phyloP scores from a whole-genome alignment of 2,113 vertebrate species.

The Alligator sinensis region DNA sequence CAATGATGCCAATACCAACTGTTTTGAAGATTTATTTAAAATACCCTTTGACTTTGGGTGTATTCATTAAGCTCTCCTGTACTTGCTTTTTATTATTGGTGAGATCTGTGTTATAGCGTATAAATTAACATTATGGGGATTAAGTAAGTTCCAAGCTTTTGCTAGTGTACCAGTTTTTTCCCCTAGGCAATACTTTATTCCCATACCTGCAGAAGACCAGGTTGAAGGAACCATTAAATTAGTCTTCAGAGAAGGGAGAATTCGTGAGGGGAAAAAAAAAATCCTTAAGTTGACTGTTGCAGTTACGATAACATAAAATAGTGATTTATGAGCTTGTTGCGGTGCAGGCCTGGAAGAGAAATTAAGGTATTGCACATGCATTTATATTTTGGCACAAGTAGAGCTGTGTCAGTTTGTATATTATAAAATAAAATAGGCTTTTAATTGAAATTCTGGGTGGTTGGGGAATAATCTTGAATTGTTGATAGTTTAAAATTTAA shows the following conservation, averaged over 20 bases:
- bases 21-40: constrained; percentile 48
- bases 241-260: neutral
- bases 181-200: neutral
- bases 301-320: neutral
- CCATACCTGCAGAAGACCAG: neutral
- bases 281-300: neutral
- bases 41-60: constrained; percentile 1
- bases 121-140: neutral
- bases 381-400: neutral
- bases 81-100: neutral
- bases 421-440: neutral
- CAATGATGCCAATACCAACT: neutral
- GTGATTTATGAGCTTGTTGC: neutral
- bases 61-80: constrained; percentile 27
- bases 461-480: neutral
- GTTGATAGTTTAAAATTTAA: neutral
- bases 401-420: neutral
- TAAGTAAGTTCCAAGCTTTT: neutral
- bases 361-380: neutral
- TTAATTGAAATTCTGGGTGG: neutral
- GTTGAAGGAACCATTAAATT: neutral
- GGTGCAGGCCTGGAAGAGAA: neutral
- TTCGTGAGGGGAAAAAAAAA: neutral
- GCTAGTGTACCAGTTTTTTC: neutral
- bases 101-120: neutral